Evolutionary conservation across 2,888 invertebrate species (phyloP).

Genomic region (Protodeltote pygarga): DNA sequence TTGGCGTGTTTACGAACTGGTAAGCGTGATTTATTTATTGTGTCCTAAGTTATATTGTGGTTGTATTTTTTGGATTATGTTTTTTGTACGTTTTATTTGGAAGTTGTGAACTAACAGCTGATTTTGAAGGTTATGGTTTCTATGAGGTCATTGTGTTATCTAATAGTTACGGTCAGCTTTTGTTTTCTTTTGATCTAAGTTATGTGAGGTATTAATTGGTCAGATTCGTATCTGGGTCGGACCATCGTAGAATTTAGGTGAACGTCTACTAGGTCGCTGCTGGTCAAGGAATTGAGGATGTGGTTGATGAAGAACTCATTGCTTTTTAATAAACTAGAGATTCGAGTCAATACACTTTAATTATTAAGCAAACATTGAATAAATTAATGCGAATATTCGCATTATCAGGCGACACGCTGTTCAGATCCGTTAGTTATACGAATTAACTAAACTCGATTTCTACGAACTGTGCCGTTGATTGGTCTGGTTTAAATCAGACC

Average conservation of each 20-base stretch:
- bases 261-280: no score
- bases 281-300: no score
- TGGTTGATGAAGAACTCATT: no score
- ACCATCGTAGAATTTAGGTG: no score
- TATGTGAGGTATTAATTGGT: conserved; percentile 1
- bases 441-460: conserved; percentile 13
- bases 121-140: conserved; percentile 12
- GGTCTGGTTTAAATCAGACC: no score
- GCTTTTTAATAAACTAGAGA: no score
- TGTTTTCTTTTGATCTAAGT: conserved; percentile 4
- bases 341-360: conserved; percentile 13
- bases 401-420: conserved; percentile 18
- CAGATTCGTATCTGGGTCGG: background rate
- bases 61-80: conserved; percentile 12
- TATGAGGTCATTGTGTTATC: conserved; percentile 13
- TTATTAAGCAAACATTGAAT: conserved; percentile 19
- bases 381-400: conserved; percentile 20
- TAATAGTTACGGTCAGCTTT: background rate
- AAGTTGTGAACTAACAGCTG: conserved; percentile 30
- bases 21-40: conserved; percentile 30
- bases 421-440: conserved; percentile 9
- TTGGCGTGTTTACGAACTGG: conserved; percentile 15
- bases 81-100: conserved; percentile 9
- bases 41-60: conserved; percentile 4
- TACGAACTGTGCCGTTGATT: no score